These are phyloP conservation scores for Acanthopagrus latus DNA, from an alignment of 2,797 vertebrate genomes.

Conservation along the genomic window DNA sequence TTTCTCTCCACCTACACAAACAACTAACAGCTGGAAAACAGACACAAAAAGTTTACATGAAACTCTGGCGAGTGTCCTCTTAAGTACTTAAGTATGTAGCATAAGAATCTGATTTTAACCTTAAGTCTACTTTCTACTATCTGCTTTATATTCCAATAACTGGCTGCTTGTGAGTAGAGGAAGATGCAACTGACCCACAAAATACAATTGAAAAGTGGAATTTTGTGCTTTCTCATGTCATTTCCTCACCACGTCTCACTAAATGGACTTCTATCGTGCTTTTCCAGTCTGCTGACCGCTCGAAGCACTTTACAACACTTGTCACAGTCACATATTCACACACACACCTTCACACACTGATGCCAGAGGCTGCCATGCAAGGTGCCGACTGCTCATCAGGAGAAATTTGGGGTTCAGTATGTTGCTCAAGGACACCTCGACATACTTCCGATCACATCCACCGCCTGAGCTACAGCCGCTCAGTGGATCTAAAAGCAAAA, in stretches of 20 bases:
- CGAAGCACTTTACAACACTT: no score
- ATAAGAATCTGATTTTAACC: neutral
- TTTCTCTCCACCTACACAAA: neutral
- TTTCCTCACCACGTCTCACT: neutral
- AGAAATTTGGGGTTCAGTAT: no score
- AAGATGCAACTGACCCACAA: neutral
- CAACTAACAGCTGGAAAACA: neutral
- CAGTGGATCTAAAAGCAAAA: neutral
- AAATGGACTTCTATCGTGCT: no score
- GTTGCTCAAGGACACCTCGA: no score
- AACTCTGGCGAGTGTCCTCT: neutral
- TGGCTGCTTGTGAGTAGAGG: neutral
- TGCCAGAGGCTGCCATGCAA: no score
- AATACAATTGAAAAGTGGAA: neutral
- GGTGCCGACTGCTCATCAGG: no score
- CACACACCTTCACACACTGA: no score
- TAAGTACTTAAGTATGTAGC: neutral
- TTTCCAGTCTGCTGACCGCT: no score
- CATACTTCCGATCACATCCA: no score
- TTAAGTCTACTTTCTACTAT: neutral
- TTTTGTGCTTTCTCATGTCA: conserved; percentile 12
- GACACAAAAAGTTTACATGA: neutral
- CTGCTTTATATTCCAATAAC: neutral
- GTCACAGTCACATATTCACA: no score
- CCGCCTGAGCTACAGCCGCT: no score